Percentiles rank a stretch among this genome's conserved stretches.
Conservation (phyloP, 2,888 invertebrate species). For the Stenodera caucasica region DNA sequence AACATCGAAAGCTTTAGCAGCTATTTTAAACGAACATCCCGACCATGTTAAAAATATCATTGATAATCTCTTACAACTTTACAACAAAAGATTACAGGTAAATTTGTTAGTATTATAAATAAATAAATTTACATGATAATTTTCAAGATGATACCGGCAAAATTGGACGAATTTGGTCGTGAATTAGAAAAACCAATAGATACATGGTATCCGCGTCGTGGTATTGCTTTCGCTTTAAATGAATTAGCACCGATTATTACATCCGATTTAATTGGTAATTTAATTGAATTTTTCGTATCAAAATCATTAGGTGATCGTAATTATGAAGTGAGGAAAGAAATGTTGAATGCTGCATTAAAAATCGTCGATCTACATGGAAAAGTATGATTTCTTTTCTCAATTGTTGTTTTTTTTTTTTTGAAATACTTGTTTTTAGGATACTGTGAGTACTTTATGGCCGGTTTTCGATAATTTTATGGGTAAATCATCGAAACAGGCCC, state of each 20-base stretch:
- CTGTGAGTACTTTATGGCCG: slow-evolving; percentile 76
- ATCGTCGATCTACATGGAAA: slow-evolving; percentile 93
- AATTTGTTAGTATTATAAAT: background rate
- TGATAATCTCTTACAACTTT: slow-evolving; percentile 69
- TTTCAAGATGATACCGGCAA: slow-evolving; percentile 74
- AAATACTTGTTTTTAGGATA: slow-evolving; percentile 56
- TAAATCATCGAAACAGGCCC: slow-evolving; percentile 87
- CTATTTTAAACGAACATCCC: slow-evolving; percentile 62
- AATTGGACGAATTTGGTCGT: slow-evolving; percentile 89
- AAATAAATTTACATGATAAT: background rate
- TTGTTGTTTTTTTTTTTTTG: background rate
- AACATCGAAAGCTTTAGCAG: slow-evolving; percentile 77
- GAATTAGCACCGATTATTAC: slow-evolving; percentile 76
- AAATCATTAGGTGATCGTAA: slow-evolving; percentile 85
- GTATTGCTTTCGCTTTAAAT: slow-evolving; percentile 80
- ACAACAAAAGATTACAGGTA: slow-evolving; percentile 74
- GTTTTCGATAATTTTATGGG: slow-evolving; percentile 94
- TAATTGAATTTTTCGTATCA: slow-evolving; percentile 83
- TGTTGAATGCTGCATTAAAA: slow-evolving; percentile 92
- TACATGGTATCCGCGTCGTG: slow-evolving; percentile 87
- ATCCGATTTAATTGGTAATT: slow-evolving; percentile 67
- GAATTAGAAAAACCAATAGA: slow-evolving; percentile 83
- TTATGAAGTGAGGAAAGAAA: slow-evolving; percentile 79
- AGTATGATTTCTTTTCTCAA: too few relatives aligned
- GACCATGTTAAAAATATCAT: slow-evolving; percentile 62